phyloP scores from a whole-genome alignment of 2,888 invertebrate genomes.

The Bhutanitis thaidina region DNA sequence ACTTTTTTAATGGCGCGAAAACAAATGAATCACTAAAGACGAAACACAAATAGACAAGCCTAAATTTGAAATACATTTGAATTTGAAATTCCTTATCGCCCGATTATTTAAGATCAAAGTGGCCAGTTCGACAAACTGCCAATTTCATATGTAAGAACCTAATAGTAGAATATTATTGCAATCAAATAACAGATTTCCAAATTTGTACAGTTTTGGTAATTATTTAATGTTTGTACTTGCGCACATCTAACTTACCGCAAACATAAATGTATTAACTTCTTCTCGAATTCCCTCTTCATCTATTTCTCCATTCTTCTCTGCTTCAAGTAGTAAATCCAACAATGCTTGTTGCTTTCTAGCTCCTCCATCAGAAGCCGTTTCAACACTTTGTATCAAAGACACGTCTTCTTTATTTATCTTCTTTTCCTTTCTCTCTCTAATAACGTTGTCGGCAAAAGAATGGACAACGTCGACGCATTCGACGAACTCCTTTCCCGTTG shows the following conservation, averaged over 20 bases:
- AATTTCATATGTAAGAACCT: too few species aligned
- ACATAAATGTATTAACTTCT: conserved; percentile 88
- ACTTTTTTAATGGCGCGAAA: too few species aligned
- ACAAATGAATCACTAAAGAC: too few species aligned
- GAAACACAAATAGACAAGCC: too few species aligned
- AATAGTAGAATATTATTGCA: too few species aligned
- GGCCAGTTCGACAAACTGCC: too few species aligned
- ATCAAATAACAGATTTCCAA: too few species aligned
- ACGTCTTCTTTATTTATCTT: conserved; percentile 13
- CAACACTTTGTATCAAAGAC: neutral
- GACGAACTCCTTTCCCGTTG: conserved; percentile 67
- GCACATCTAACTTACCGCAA: conserved; percentile 69
- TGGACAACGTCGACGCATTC: conserved; percentile 68
- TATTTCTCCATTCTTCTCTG: conserved; percentile 78
- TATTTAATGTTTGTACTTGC: too few species aligned
- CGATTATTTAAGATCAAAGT: too few species aligned
- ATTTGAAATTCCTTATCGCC: too few species aligned
- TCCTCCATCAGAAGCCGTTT: conserved; percentile 24
- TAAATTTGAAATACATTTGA: too few species aligned
- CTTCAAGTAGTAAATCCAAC: conserved; percentile 82
- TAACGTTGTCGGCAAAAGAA: conserved; percentile 76
- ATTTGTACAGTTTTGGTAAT: too few species aligned
- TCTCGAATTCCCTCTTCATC: conserved; percentile 82
- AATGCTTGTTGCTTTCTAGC: conserved; percentile 80
- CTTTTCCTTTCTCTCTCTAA: conserved; percentile 56